Evolutionary conservation across 1,140 invertebrate genomes (phyloP), one percentile per base, ranked within the genome.

Genomic region (Tyrophagus putrescentiae): DNA sequence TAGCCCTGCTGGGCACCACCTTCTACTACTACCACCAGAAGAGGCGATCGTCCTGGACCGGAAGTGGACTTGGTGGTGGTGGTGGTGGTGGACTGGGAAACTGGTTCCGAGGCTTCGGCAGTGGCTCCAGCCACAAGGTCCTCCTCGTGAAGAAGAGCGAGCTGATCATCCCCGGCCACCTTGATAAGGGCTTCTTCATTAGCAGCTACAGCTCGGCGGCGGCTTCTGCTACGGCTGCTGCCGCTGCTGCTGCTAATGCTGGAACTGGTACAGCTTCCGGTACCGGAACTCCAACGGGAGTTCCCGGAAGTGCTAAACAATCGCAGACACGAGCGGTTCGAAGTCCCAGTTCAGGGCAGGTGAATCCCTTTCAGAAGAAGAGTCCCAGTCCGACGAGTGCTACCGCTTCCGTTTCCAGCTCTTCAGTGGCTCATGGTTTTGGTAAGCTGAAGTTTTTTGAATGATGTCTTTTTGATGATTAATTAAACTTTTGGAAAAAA

Each of bases 361-460:
- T 58, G 1, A 61, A 61, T 13, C 85, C 88, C 68, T 87, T 89
- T 70, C 71, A 90, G 66, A 87, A 87, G 72, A 91, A 90, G 72
- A 86, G 82, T 41, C 86, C 87, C 0, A 87, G 84, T 64, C 87
- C 86, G 0, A 87, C 85, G 23, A 29, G 39, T 18, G 7, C 27
- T 59, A 11, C 16, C 16, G 28, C 13, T 25, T 16, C 1, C 11
- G 11, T 48, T 13, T 3, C 23, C 3, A 29, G 23, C 11, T 18
- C 23, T 13, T 7, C 7, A 36, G 16, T 16, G n/a, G 27, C 3
- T 13, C 16, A 29, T 33, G 18, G 41, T 56, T 48, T 39, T 39
- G 11, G 11, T 42, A 56, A n/a, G 11, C 23, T 34, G 9, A n/a
- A 7, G 5, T 58, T 16, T 39, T 41, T 39, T 56, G n/a, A 41